Percentiles rank a stretch among this genome's conserved stretches.
phyloP scores from a whole-genome alignment of 1,140 invertebrate genomes.

The Aphaenogaster floridana region DNA sequence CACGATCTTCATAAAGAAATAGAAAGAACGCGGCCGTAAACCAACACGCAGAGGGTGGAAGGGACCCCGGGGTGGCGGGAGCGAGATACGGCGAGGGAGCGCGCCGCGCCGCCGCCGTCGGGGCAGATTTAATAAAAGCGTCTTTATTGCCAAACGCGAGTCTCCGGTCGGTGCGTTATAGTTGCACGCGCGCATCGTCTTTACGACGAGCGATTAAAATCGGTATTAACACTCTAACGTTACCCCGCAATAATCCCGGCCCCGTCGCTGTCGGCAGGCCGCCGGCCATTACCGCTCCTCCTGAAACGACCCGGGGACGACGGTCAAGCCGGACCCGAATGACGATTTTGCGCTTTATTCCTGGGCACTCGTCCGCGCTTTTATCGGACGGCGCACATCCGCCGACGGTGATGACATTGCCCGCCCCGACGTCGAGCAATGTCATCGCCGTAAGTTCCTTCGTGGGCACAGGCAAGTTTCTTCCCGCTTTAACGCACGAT shows the following conservation, averaged over 20 bases:
- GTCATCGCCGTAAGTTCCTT: conserved; percentile 50
- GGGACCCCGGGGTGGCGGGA: neutral
- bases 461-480: neutral
- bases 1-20: conserved; percentile 73
- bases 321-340: conserved; percentile 33
- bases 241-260: conserved; percentile 56
- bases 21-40: conserved; percentile 64
- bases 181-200: conserved; percentile 58
- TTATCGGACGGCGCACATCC: conserved; percentile 37
- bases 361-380: conserved; percentile 53
- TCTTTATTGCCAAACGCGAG: conserved; percentile 72
- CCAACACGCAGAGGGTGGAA: conserved; percentile 51
- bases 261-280: conserved; percentile 38
- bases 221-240: conserved; percentile 75
- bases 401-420: neutral
- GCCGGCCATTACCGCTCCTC: conserved; percentile 28
- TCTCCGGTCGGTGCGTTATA: conserved; percentile 52
- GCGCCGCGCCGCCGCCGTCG: conserved; percentile 6
- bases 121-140: conserved; percentile 76
- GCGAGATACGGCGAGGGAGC: conserved; percentile 39
- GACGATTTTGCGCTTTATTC: conserved; percentile 67
- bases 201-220: conserved; percentile 81
- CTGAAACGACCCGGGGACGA: conserved; percentile 48
- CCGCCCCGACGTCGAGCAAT: no score
- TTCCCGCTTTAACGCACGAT: conserved; percentile 54